Conservation (phyloP, 2,113 vertebrate genomes). For the Stercorarius parasiticus region DNA sequence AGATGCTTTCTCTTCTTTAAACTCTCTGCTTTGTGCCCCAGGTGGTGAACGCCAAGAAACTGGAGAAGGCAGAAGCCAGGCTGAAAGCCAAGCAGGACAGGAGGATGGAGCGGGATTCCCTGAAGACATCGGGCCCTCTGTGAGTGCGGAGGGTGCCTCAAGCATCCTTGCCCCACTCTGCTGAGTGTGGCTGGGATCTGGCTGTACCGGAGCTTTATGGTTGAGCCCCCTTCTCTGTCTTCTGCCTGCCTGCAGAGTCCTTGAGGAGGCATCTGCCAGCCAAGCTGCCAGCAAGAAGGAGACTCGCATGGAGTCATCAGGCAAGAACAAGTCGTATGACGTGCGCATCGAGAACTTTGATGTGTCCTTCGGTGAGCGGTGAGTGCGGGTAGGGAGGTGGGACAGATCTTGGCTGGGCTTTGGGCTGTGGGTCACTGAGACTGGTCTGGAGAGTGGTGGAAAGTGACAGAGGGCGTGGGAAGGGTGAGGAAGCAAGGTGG, state of each 20-base stretch:
- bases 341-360: slow-evolving; percentile 98
- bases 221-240: background rate
- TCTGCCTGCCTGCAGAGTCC: slow-evolving; percentile 72
- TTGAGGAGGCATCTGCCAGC: slow-evolving; percentile 97
- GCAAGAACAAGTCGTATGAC: slow-evolving; percentile 96
- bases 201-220: background rate
- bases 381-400: slow-evolving; percentile 45
- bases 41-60: slow-evolving; percentile 92
- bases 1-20: background rate
- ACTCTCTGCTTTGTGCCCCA: slow-evolving; percentile 42
- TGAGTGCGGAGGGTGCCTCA: slow-evolving; percentile 57
- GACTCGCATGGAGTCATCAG: slow-evolving; percentile 88
- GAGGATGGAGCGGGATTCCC: slow-evolving; percentile 86
- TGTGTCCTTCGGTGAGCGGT: slow-evolving; percentile 96
- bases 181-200: background rate
- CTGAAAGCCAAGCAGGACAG: slow-evolving; percentile 93
- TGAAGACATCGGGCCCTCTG: slow-evolving; percentile 79
- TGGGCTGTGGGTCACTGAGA: background rate
- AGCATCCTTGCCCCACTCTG: background rate
- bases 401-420: background rate
- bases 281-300: slow-evolving; percentile 97
- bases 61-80: slow-evolving; percentile 95
- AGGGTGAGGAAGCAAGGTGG: background rate
- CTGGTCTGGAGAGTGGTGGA: background rate
- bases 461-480: background rate